Evolutionary conservation across 2,888 invertebrate species (phyloP), one percentile per base, ranked within the genome.

Genomic region (Agrotis ipsilon): DNA sequence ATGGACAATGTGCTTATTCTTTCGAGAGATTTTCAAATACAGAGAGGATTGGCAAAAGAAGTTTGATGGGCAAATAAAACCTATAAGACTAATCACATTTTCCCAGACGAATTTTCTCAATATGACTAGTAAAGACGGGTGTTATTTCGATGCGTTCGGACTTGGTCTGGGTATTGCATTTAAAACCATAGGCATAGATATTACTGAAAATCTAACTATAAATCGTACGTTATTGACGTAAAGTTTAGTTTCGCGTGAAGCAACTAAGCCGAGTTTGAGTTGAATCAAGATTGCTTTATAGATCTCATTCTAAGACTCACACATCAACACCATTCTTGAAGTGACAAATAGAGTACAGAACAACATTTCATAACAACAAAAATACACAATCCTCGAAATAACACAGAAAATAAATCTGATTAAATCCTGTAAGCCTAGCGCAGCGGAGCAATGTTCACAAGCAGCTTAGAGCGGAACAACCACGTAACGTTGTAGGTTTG

Each of bases 401-500:
- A 49, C 49, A 72, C 39, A 43, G 63, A 57, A 68, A 78, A 73
- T 81, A 67, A 81, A 67, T 73, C 66, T 73, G 66, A 54, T 62
- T 55, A 55, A 72, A 77, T 77, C 63, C 66, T 18, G 43, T 19
- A 63, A 80, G 49, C 63, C 68, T 52, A 59, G 68, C 55, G 58
- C 60, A 32, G 54, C 45, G 61, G 52, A 51, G 54, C 45, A 69
- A 78, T 64, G 48, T 67, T 55, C 63, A 69, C 68, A 82, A 74
- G 59, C 75, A 65, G 78, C 79, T 81, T 80, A 80, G 58, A 58
- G 14, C 0, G 39, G 13, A 18, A 60, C 61, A 48, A 80, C 67
- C 60, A 61, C 68, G 63, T 63, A 55, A 52, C 61, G 49, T 21
- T 60, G 27, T 52, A 59, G 61, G 65, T 65, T 43, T 52, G 9